Evolutionary conservation across 2,797 vertebrate species (phyloP).

Genomic region (Mus caroli): DNA sequence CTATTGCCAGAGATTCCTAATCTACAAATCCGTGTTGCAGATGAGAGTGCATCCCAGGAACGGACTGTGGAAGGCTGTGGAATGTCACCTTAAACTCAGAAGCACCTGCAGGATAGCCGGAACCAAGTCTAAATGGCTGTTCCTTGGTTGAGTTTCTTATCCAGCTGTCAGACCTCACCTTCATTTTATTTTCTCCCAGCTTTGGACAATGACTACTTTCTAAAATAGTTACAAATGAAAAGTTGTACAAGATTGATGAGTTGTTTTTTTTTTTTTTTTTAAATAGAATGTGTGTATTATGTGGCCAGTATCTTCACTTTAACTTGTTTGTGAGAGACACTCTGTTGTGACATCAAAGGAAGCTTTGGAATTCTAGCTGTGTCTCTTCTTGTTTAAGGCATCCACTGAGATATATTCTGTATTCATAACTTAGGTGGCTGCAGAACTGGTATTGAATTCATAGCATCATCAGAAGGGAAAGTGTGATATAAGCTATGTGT

Average conservation of each 20-base stretch:
- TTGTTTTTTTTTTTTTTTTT: too few species aligned
- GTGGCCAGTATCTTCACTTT: not conserved
- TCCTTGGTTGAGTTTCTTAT: not conserved
- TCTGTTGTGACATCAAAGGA: not conserved
- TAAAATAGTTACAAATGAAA: not conserved
- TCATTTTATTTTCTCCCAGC: not conserved
- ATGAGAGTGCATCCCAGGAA: not conserved
- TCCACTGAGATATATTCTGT: not conserved
- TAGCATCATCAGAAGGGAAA: not conserved
- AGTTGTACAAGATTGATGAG: not conserved
- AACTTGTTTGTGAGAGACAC: not conserved
- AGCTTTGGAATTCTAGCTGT: not conserved
- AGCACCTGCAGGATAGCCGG: not conserved
- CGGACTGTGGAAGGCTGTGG: not conserved
- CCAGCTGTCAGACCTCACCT: not conserved
- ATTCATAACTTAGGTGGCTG: not conserved
- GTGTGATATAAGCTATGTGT: not conserved
- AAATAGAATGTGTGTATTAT: not conserved
- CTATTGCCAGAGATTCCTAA: conserved; percentile 99
- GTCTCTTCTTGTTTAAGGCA: not conserved
- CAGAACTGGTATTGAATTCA: not conserved
- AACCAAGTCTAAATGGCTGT: not conserved
- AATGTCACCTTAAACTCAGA: not conserved
- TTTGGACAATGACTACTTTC: not conserved
- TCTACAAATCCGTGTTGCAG: conserved; percentile 93